Percentiles rank a stretch among this genome's conserved stretches.
These are phyloP conservation scores for Premnoplex brunnescens DNA, from an alignment of 2,797 vertebrate species.

Conservation along the genomic window DNA sequence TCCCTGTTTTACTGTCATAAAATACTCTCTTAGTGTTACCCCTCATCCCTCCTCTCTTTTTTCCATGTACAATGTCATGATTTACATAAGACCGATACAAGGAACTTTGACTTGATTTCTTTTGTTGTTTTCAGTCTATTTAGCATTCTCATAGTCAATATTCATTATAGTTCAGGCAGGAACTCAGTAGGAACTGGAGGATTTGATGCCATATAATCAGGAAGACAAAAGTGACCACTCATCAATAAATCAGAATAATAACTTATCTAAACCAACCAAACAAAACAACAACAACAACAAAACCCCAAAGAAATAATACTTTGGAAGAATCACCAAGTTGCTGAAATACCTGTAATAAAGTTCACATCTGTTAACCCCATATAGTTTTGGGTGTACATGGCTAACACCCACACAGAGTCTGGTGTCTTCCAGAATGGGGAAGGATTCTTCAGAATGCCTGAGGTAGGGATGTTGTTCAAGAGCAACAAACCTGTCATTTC, in stretches of 20 bases:
- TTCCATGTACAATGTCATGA: background rate
- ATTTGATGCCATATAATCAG: background rate
- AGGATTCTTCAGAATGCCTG: background rate
- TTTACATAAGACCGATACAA: background rate
- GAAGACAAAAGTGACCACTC: background rate
- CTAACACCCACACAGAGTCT: fast-evolving
- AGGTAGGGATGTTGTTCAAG: background rate
- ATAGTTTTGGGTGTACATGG: background rate
- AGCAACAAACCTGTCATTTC: background rate
- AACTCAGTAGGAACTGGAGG: background rate
- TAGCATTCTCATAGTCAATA: background rate
- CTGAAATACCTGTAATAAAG: background rate
- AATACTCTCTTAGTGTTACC: background rate
- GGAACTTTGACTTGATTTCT: background rate
- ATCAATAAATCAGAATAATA: background rate
- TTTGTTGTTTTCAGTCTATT: background rate
- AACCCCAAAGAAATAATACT: background rate
- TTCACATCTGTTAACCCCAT: background rate
- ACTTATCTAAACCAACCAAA: background rate
- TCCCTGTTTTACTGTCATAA: background rate
- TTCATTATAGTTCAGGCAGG: background rate
- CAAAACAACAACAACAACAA: background rate
- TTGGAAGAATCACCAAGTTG: background rate
- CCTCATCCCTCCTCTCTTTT: background rate
- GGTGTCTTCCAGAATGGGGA: background rate